A percentile compares a stretch with the other conserved stretches of the same genome.
Conservation (phyloP, 2,113 vertebrate species). For the Sterna hirundo region DNA sequence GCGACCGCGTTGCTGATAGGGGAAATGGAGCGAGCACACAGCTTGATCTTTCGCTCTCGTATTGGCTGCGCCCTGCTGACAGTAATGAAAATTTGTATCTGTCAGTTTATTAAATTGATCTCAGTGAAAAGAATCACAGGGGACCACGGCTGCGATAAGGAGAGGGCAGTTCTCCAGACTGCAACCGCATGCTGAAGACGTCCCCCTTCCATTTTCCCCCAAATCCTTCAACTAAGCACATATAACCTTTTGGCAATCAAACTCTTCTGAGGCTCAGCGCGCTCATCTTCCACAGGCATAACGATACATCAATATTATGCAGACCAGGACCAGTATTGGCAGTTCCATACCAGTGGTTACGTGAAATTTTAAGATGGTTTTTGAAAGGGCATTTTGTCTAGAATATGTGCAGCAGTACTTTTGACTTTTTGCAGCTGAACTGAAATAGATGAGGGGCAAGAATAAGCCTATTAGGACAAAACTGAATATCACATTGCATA, state of each 20-base stretch:
- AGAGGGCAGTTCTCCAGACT: neutral
- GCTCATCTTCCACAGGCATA: neutral
- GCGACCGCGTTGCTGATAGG: fast-evolving
- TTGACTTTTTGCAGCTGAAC: neutral
- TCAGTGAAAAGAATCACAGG: constrained; percentile 6
- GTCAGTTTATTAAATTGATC: constrained; percentile 35
- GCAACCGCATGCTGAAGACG: neutral
- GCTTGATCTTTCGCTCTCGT: neutral
- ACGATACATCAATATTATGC: neutral
- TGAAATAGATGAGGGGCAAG: neutral
- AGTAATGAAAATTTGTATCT: constrained; percentile 26
- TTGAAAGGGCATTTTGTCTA: neutral
- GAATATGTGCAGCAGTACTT: neutral
- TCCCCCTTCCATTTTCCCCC: neutral
- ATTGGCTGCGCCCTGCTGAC: neutral
- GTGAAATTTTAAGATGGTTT: neutral
- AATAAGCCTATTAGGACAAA: neutral
- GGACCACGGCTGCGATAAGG: neutral
- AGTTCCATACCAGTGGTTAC: neutral
- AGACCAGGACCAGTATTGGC: neutral
- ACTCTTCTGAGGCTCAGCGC: neutral
- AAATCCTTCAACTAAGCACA: neutral
- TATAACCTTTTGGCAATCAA: neutral
- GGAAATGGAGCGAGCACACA: neutral
- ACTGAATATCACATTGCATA: neutral